phyloP scores from a whole-genome alignment of 1,140 invertebrate genomes.

The Harpegnathos saltator region DNA sequence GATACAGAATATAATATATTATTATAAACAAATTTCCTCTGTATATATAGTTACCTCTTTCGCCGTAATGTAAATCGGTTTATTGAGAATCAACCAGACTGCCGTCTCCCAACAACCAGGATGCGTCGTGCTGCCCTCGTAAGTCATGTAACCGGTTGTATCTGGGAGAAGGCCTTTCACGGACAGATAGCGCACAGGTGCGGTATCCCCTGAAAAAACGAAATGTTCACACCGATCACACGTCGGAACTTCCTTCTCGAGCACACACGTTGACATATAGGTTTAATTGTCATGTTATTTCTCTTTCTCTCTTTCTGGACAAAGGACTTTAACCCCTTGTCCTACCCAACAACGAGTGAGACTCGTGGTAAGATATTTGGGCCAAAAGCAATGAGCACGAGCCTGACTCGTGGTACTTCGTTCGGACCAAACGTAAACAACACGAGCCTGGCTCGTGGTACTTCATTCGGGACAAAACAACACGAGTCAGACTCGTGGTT shows the following conservation, averaged over 20 bases:
- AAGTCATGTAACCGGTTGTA: conserved; percentile 97
- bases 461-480: no score
- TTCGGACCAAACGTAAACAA: no score
- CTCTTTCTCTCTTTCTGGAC: neutral
- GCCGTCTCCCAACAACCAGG: conserved; percentile 97
- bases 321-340: no score
- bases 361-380: no score
- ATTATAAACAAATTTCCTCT: no score
- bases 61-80: conserved; percentile 97
- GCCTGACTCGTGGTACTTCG: no score
- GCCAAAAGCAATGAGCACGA: no score
- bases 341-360: no score
- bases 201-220: conserved; percentile 89
- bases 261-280: neutral
- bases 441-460: no score
- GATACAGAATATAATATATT: no score
- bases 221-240: conserved; percentile 2
- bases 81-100: conserved; percentile 98
- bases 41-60: conserved; percentile 89
- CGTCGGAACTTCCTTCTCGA: neutral
- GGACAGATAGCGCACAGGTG: conserved; percentile 93
- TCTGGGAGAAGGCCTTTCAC: conserved; percentile 93
- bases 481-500: no score
- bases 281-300: neutral
- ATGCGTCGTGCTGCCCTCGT: conserved; percentile 98